Evolutionary conservation across 2,797 vertebrate genomes (phyloP), one percentile per base, ranked within the genome.

Genomic region (Sardinella longiceps): DNA sequence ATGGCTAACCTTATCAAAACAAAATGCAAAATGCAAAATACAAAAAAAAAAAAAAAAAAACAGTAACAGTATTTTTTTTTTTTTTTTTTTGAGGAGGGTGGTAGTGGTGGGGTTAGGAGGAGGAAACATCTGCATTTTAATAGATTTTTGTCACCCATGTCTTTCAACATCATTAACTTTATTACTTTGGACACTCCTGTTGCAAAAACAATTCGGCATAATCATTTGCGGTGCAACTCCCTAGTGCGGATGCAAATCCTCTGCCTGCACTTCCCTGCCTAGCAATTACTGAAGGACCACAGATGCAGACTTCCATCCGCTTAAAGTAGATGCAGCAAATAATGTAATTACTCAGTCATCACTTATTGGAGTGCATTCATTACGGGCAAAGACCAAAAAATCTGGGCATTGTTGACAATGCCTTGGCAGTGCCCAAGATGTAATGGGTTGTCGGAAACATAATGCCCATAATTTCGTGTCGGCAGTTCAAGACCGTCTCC

Each of bases 161-260:
- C 92, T 93, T 94, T 94, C 93, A 92, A 94, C 91, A 93, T 94
- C 94, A 95, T 95, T 95, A 94, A 93, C 91, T 94, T 94, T 93
- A 95, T 95, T 94, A 93, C 89, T 87, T 93, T 84, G 93, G 93
- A 95, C 93, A 91, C 92, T 93, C 92, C 90, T 93, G 92, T 92
- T 93, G 92, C 93, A 93, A 93, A 94, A 95, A 95, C 94, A 94
- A 93, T 94, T 93, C 92, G 91, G 92, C 90, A 93, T 89, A 94
- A 94, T 94, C 90, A 94, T 94, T 93, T 92, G 89, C 89, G 82
- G 90, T 87, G 91, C 90, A 90, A 88, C 88, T 94, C 93, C 93
- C 94, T 85, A 84, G 92, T 88, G 93, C 87, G 39, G 88, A 93
- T 93, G 92, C 91, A 93, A 94, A 94, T 92, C 89, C 90, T 58